Percentiles rank a stretch among this genome's conserved stretches.
phyloP scores from a whole-genome alignment of 2,888 invertebrate species.

The Ennomos fuscantarius region DNA sequence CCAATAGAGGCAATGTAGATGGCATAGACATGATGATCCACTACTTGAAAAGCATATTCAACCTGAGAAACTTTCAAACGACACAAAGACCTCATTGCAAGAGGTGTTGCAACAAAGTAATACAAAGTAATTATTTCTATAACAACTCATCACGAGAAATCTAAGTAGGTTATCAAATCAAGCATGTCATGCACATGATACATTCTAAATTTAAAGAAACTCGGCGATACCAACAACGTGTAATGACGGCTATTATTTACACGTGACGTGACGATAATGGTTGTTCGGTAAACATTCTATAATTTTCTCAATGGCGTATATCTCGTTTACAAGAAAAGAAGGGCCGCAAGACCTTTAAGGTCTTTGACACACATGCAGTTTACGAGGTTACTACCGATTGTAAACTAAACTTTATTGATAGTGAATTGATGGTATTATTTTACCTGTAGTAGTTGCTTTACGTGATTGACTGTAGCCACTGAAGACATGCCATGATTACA shows the following conservation, averaged over 20 bases:
- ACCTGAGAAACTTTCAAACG: constrained; percentile 11
- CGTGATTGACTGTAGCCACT: too few relatives aligned
- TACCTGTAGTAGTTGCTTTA: too few relatives aligned
- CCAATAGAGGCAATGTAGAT: background rate
- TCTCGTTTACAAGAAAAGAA: constrained; percentile 19
- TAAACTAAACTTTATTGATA: constrained; percentile 3
- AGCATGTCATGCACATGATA: too few relatives aligned
- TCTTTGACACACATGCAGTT: constrained; percentile 13
- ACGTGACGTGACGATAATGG: constrained; percentile 13
- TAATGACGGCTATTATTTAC: constrained; percentile 8
- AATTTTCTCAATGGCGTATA: constrained; percentile 19
- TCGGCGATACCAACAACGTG: background rate
- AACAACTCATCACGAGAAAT: background rate
- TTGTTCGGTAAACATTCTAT: constrained; percentile 18
- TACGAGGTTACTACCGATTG: constrained; percentile 6
- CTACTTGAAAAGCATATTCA: constrained; percentile 12
- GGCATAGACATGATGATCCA: background rate
- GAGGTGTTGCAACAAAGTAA: constrained; percentile 3
- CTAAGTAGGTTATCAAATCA: background rate
- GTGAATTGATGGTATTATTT: too few relatives aligned
- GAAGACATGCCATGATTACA: too few relatives aligned
- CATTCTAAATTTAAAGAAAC: too few relatives aligned
- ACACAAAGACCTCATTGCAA: constrained; percentile 1
- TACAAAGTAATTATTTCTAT: too few relatives aligned
- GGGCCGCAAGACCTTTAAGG: constrained; percentile 16